phyloP scores from a whole-genome alignment of 2,113 vertebrate genomes.

The Seriola quinqueradiata region DNA sequence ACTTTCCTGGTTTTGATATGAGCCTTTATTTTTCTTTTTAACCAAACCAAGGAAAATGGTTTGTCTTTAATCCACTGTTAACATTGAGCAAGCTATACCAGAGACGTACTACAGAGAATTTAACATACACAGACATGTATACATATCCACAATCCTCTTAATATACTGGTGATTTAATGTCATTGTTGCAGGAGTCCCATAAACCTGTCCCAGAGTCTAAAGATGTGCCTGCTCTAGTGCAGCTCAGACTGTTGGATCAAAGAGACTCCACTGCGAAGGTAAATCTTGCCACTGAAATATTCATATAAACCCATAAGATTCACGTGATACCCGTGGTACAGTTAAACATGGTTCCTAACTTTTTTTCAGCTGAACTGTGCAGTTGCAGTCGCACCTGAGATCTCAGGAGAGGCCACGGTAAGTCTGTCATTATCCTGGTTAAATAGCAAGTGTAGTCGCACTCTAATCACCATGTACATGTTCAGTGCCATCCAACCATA shows the following conservation, averaged over 20 bases:
- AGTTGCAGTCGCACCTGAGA: constrained; percentile 80
- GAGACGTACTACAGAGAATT: background rate
- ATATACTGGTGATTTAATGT: constrained; percentile 8
- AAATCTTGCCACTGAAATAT: background rate
- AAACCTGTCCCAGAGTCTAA: constrained; percentile 76
- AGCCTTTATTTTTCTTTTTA: background rate
- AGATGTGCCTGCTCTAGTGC: constrained; percentile 83
- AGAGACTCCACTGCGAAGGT: constrained; percentile 89
- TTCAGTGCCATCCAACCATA: constrained; percentile 25
- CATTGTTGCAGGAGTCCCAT: constrained; percentile 61
- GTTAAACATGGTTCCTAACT: background rate
- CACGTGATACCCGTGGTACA: background rate
- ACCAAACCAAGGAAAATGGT: background rate
- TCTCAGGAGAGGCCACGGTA: constrained; percentile 84
- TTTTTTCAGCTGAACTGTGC: constrained; percentile 82
- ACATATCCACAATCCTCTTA: background rate
- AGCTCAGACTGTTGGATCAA: constrained; percentile 87
- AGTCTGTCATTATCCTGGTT: constrained; percentile 50
- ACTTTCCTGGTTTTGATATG: background rate
- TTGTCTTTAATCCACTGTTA: background rate
- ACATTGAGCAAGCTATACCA: background rate
- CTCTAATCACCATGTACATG: constrained; percentile 36
- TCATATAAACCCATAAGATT: background rate
- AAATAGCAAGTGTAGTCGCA: constrained; percentile 7
- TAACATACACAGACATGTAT: background rate